Evolutionary conservation across 2,888 invertebrate species (phyloP).

Genomic region (Diploptera punctata): DNA sequence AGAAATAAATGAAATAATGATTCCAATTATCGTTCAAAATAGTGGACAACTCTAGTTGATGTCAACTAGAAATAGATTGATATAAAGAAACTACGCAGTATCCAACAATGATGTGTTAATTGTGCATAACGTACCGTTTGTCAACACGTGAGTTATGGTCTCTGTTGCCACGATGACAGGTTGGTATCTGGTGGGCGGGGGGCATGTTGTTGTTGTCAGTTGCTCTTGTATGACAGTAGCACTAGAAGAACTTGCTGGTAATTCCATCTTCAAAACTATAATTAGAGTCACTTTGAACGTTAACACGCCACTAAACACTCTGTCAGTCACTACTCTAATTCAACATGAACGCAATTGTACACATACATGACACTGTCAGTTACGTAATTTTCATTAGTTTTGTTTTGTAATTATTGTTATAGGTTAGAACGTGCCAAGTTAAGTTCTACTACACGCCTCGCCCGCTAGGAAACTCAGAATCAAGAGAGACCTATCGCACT

Average conservation of each 20-base stretch:
- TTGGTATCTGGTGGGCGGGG: conserved; percentile 24
- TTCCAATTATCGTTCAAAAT: too few relatives aligned
- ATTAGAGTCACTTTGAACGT: too few relatives aligned
- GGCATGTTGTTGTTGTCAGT: too few relatives aligned
- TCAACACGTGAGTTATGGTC: conserved; percentile 64
- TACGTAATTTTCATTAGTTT: too few relatives aligned
- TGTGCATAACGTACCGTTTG: conserved; percentile 57
- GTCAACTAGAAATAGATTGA: too few relatives aligned
- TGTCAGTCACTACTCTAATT: background rate
- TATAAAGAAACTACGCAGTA: too few relatives aligned
- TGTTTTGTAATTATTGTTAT: too few relatives aligned
- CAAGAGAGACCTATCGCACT: conserved; percentile 1
- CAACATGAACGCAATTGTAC: background rate
- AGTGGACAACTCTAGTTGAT: too few relatives aligned
- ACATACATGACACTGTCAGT: background rate
- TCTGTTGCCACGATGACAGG: conserved; percentile 38
- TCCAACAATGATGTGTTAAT: too few relatives aligned
- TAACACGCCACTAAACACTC: background rate
- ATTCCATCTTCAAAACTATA: conserved; percentile 8
- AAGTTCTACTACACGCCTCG: background rate
- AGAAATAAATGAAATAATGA: too few relatives aligned
- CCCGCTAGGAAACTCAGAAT: background rate
- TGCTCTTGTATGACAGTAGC: conserved; percentile 4
- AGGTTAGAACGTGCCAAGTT: background rate
- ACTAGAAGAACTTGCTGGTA: background rate